phyloP scores from a whole-genome alignment of 2,797 vertebrate species.

The Pseudochaenichthys georgianus region DNA sequence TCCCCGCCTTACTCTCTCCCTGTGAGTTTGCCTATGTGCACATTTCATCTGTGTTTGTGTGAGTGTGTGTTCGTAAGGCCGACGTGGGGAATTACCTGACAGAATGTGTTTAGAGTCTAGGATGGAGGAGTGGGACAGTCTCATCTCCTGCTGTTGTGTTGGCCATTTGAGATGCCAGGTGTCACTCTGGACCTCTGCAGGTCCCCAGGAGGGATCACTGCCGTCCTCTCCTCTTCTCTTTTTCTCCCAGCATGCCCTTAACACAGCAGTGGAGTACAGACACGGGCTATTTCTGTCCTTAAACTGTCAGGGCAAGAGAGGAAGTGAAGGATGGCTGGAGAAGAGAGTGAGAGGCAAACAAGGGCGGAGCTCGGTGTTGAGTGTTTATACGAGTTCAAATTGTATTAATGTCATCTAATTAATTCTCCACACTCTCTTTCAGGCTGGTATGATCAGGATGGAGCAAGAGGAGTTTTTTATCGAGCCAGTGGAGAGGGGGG shows the following conservation, averaged over 20 bases:
- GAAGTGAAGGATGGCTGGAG: conserved; percentile 17
- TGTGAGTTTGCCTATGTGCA: conserved; percentile 49
- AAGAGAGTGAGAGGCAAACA: background rate
- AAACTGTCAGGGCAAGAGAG: conserved; percentile 22
- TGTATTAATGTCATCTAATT: conserved; percentile 37
- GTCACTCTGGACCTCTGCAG: conserved; percentile 60
- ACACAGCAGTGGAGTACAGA: conserved; percentile 1
- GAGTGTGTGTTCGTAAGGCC: conserved; percentile 34
- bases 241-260: conserved; percentile 23
- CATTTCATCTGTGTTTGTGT: conserved; percentile 34
- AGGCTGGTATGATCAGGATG: conserved; percentile 97
- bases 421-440: conserved; percentile 57
- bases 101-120: conserved; percentile 68
- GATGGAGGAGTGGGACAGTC: conserved; percentile 63
- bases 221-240: conserved; percentile 23
- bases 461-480: conserved; percentile 98
- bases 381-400: conserved; percentile 31
- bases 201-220: conserved; percentile 42
- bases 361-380: background rate
- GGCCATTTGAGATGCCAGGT: conserved; percentile 65
- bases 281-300: conserved; percentile 25
- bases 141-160: conserved; percentile 70
- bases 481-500: conserved; percentile 92
- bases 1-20: conserved; percentile 20
- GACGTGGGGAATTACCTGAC: conserved; percentile 80